A percentile compares a stretch with the other conserved stretches of the same genome.
Conservation (phyloP, 2,113 vertebrate genomes). For the Sphyrna mokarran region DNA sequence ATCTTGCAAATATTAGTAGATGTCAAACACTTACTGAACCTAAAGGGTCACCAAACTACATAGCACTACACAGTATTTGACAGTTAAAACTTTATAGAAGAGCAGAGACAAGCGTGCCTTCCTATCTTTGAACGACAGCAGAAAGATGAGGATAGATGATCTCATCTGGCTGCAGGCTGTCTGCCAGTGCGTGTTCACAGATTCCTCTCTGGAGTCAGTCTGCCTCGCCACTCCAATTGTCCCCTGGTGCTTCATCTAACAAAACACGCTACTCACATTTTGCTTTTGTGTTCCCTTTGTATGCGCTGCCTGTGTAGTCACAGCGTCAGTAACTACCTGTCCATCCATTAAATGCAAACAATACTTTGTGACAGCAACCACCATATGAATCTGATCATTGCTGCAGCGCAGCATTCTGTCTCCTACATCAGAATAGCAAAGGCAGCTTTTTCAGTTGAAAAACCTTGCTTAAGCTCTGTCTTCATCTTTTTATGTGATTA, state of each 20-base stretch:
- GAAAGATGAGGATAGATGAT: constrained; percentile 36
- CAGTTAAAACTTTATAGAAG: constrained; percentile 11
- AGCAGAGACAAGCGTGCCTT: constrained; percentile 7
- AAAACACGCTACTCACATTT: constrained; percentile 27
- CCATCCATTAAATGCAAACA: not conserved
- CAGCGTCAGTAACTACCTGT: not conserved
- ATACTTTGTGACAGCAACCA: constrained; percentile 9
- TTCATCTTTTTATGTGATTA: constrained; percentile 21
- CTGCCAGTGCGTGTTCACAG: constrained; percentile 27
- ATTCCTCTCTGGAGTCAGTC: constrained; percentile 37
- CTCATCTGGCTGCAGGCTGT: constrained; percentile 36
- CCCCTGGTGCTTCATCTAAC: constrained; percentile 33
- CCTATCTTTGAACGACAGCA: constrained; percentile 26
- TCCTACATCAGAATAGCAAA: not conserved
- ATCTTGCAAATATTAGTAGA: not conserved
- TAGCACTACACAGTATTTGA: not conserved
- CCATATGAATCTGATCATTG: constrained; percentile 14
- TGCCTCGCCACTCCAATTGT: constrained; percentile 30
- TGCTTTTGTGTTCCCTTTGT: constrained; percentile 28
- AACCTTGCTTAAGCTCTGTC: not conserved
- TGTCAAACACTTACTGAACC: not conserved
- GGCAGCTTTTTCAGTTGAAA: not conserved
- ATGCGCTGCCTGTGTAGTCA: not conserved
- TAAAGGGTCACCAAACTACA: constrained; percentile 6
- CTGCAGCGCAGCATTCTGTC: not conserved